Evolutionary conservation across 2,888 invertebrate species (phyloP).

Genomic region (Eristalinus aeneus): DNA sequence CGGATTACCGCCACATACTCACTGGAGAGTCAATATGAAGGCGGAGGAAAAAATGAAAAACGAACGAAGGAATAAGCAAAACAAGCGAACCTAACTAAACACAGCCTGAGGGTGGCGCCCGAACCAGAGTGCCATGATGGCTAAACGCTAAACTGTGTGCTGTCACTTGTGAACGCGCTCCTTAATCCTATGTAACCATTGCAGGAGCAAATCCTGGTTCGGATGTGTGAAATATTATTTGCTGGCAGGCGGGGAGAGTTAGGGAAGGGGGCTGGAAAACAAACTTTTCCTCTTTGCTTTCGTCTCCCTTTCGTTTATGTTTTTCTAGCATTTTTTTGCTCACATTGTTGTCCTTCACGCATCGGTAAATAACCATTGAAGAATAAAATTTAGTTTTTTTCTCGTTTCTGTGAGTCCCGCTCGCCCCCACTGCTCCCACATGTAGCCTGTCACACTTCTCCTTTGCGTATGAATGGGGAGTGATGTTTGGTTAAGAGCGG

Average conservation of each 20-base stretch:
- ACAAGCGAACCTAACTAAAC: constrained; percentile 58
- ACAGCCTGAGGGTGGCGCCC: constrained; percentile 5
- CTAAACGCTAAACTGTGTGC: constrained; percentile 51
- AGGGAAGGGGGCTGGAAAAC: neutral
- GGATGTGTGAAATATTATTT: constrained; percentile 65
- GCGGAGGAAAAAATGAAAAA: neutral
- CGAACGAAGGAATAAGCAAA: constrained; percentile 36
- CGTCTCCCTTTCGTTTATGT: neutral
- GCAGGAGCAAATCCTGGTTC: constrained; percentile 36
- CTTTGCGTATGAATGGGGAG: constrained; percentile 59
- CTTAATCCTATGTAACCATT: constrained; percentile 52
- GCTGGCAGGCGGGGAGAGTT: neutral
- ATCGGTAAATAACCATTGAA: constrained; percentile 68
- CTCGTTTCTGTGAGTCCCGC: constrained; percentile 32
- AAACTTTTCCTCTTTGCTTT: constrained; percentile 24
- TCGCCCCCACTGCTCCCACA: neutral
- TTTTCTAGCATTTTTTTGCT: constrained; percentile 19
- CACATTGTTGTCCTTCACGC: constrained; percentile 66
- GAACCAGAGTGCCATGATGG: constrained; percentile 9
- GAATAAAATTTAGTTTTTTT: constrained; percentile 60
- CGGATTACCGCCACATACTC: constrained; percentile 20
- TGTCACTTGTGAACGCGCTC: constrained; percentile 58
- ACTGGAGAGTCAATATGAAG: neutral
- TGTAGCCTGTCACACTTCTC: neutral
- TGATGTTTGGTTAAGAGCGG: constrained; percentile 61